Evolutionary conservation across 2,797 vertebrate species (phyloP), one percentile per base, ranked within the genome.

Genomic region (Buceros bicornis): DNA sequence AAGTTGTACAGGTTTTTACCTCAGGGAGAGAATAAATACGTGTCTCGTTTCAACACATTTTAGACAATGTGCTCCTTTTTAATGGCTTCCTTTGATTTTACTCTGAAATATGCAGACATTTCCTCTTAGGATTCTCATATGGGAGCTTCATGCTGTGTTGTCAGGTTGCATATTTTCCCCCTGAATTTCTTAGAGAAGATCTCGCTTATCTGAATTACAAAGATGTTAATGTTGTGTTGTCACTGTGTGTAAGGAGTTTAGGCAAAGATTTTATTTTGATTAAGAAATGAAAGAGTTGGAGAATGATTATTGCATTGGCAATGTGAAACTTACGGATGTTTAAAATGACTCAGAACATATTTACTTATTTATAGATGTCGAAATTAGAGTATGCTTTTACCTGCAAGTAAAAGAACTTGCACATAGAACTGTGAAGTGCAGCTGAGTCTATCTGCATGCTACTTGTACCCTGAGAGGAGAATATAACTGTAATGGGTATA

Each of bases 1-100:
- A 98, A 97, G 96, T 97, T 79, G 37, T 96, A 95, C 92, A 97
- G 95, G 95, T 95, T 98, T 98, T 95, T 97, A 94, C 96, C 95
- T 96, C 66, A 37, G 96, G 97, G 96, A 97, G 97, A 72, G 87
- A 97, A 96, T 97, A 97, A 95, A 97, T 95, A 93, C 87, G 89
- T n/a, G 57, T 96, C 92, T 96, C 91, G 81, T 90, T 90, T 92
- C 70, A 76, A 94, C 95, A 97, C 95, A 82, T 87, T 96, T 94
- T 84, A 97, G 94, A 97, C 88, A 97, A 96, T 29, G 67, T 82
- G 88, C 85, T 96, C 82, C 85, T 95, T 96, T 71, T 92, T 96
- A 97, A 95, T 93, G 74, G 77, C 45, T 92, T 79, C 65, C 89
- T 96, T 97, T 95, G 89, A 91, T 95, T 97, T 98, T 88, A 96